Evolutionary conservation across 2,888 invertebrate genomes (phyloP).

Genomic region (Drosophila tanythrix): DNA sequence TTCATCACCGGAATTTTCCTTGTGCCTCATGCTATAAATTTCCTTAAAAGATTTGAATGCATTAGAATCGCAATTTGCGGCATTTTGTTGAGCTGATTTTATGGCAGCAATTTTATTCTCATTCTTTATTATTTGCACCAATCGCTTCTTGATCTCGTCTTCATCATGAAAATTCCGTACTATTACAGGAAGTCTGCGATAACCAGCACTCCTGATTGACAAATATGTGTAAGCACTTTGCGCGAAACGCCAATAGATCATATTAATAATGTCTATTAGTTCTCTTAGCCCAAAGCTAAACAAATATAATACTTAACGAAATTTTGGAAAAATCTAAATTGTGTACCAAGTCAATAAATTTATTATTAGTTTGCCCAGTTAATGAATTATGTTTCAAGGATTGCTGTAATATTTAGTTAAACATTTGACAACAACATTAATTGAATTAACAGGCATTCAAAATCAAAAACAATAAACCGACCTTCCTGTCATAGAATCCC

Average conservation of each 20-base stretch:
- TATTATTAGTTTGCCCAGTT: neutral
- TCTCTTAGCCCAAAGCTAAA: neutral
- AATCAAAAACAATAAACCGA: no score
- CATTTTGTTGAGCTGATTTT: neutral
- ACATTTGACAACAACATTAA: no score
- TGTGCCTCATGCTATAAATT: neutral
- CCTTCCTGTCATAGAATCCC: no score
- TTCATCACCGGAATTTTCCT: neutral
- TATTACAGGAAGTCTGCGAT: slow-evolving; percentile 5
- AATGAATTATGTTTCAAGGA: neutral
- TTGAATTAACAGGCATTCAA: no score
- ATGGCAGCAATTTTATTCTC: no score
- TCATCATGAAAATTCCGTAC: slow-evolving; percentile 10
- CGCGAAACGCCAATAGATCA: slow-evolving; percentile 16
- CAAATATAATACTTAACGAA: slow-evolving; percentile 3
- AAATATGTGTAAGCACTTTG: neutral
- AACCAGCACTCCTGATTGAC: neutral
- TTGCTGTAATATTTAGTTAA: slow-evolving; percentile 26
- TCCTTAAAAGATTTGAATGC: neutral
- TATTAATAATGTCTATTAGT: slow-evolving; percentile 6
- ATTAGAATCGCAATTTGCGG: neutral
- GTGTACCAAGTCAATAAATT: slow-evolving; percentile 4
- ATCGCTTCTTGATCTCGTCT: slow-evolving; percentile 1
- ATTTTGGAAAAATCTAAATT: slow-evolving; percentile 9
- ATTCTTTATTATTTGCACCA: slow-evolving; percentile 8